Evolutionary conservation across 2,888 invertebrate genomes (phyloP).

Genomic region (Dusona sp.): DNA sequence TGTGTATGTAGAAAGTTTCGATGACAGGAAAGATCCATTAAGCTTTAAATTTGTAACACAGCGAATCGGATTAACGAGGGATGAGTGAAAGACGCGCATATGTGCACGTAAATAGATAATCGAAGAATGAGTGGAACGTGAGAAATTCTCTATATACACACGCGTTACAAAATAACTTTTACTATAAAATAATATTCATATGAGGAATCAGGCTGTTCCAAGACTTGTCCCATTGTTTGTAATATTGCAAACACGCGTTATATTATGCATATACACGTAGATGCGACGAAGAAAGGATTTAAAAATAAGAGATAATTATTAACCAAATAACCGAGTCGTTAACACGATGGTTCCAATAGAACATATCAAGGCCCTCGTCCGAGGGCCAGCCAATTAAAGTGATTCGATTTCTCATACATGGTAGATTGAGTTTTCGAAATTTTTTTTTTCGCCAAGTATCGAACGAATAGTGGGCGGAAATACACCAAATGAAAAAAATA

Average conservation of each 20-base stretch:
- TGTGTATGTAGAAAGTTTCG: conserved; percentile 40
- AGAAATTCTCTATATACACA: conserved; percentile 17
- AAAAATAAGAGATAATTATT: conserved; percentile 16
- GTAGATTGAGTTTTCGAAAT: background rate
- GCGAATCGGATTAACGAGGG: conserved; percentile 10
- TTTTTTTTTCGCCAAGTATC: background rate
- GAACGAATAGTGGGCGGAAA: background rate
- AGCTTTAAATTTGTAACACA: conserved; percentile 25
- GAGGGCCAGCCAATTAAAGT: conserved; percentile 76
- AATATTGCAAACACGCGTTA: conserved; percentile 39
- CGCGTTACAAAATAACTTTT: conserved; percentile 19
- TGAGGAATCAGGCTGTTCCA: conserved; percentile 29
- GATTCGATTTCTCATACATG: conserved; percentile 68
- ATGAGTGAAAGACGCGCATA: conserved; percentile 21
- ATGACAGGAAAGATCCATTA: conserved; percentile 18
- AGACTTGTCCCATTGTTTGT: conserved; percentile 27
- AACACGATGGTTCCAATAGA: conserved; percentile 78
- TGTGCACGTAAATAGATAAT: background rate
- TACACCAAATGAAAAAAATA: background rate
- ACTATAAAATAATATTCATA: conserved; percentile 29
- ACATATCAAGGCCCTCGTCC: conserved; percentile 79
- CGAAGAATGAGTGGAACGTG: background rate
- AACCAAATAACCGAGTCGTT: conserved; percentile 29
- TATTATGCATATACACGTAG: conserved; percentile 6
- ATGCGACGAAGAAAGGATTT: background rate